Percentiles rank a stretch among this genome's conserved stretches.
Conservation (phyloP, 2,113 vertebrate genomes). For the Apistogramma diplotaenia region DNA sequence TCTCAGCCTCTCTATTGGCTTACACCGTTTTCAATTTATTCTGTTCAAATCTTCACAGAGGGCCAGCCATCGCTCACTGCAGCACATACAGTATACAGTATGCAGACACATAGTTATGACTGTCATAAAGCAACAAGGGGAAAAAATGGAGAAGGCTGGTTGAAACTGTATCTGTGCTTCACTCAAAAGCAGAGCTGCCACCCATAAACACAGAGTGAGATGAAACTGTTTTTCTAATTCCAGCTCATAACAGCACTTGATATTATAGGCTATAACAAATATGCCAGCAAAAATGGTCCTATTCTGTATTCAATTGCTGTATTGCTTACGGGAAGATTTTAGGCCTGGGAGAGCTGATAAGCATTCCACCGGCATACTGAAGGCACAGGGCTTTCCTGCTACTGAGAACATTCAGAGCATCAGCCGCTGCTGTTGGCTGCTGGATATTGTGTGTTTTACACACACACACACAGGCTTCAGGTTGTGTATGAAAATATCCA, state of each 20-base stretch:
- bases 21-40: constrained; percentile 21
- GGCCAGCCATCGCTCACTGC: constrained; percentile 12
- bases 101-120: constrained; percentile 6
- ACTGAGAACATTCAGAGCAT: constrained; percentile 19
- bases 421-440: not conserved
- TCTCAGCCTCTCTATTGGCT: constrained; percentile 22
- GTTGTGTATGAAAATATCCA: not conserved
- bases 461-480: not conserved
- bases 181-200: constrained; percentile 18
- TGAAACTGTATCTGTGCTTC: not conserved
- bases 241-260: constrained; percentile 21
- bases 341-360: constrained; percentile 59
- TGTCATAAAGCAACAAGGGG: constrained; percentile 10
- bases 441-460: constrained; percentile 2
- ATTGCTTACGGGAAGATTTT: constrained; percentile 51
- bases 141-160: constrained; percentile 3
- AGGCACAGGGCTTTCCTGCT: constrained; percentile 30
- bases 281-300: constrained; percentile 26
- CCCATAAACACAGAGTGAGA: constrained; percentile 3
- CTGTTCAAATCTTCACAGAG: constrained; percentile 35
- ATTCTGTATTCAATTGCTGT: constrained; percentile 58
- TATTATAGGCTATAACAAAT: constrained; percentile 43
- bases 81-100: not conserved
- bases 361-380: constrained; percentile 54
- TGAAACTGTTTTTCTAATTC: constrained; percentile 23